Conservation (phyloP, 2,888 invertebrate species). For the Melinopterus prodromus region DNA sequence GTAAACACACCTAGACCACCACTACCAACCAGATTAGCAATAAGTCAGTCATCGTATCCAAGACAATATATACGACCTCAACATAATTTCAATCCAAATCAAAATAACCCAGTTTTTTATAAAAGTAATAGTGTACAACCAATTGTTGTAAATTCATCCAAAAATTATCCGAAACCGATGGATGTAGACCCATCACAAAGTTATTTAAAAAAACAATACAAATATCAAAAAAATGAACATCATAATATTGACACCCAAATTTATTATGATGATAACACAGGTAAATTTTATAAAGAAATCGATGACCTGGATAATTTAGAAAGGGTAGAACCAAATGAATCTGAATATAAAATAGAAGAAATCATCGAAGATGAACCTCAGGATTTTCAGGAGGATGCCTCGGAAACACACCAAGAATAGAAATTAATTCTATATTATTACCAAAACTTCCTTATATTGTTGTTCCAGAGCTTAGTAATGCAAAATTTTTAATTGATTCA, state of each 20-base stretch:
- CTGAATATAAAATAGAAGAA: background rate
- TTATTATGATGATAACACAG: slow-evolving; percentile 10
- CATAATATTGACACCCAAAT: background rate
- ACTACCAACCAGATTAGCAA: background rate
- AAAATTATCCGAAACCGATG: background rate
- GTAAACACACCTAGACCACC: background rate
- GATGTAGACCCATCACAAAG: slow-evolving; percentile 5
- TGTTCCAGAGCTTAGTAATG: too few species aligned
- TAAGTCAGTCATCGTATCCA: background rate
- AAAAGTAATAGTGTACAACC: background rate
- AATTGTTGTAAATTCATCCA: background rate
- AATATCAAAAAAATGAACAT: background rate
- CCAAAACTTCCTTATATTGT: too few species aligned
- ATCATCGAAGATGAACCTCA: background rate
- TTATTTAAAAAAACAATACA: slow-evolving; percentile 7
- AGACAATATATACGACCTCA: background rate
- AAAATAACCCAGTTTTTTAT: background rate
- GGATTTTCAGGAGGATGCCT: too few species aligned
- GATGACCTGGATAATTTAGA: background rate
- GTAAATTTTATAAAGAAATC: slow-evolving; percentile 7
- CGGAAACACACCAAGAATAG: too few species aligned
- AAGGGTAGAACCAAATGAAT: background rate
- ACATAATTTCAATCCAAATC: background rate
- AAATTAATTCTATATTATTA: too few species aligned
- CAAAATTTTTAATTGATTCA: too few species aligned